Evolutionary conservation across 30 jellyfish, hydroid and myxozoan species (phyloP).

Genomic region (Aurelia aurita): DNA sequence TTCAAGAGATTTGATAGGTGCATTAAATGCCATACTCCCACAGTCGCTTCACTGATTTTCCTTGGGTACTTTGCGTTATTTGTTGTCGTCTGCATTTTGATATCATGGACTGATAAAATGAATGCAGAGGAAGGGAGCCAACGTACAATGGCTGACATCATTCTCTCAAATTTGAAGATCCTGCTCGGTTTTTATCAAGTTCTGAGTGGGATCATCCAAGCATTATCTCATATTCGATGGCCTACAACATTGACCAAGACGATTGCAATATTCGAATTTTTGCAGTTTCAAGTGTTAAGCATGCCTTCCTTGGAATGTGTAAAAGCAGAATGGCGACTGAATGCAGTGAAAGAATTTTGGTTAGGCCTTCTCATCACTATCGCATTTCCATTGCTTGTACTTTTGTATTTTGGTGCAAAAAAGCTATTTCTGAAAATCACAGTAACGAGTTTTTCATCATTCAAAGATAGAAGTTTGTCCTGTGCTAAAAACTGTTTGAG

Average conservation of each 20-base stretch:
- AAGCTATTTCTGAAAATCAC: background rate
- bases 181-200: constrained; percentile 60
- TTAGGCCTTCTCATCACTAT: constrained; percentile 23
- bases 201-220: constrained; percentile 7
- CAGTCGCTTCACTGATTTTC: too few relatives aligned
- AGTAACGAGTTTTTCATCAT: background rate
- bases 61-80: constrained; percentile 2
- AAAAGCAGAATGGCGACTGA: constrained; percentile 34
- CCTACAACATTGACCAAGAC: constrained; percentile 23
- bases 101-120: constrained; percentile 19
- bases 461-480: background rate
- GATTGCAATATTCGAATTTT: constrained; percentile 3
- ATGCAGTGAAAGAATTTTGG: constrained; percentile 42
- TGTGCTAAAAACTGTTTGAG: constrained; percentile 16
- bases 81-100: constrained; percentile 16
- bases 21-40: too few relatives aligned
- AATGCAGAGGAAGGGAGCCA: background rate
- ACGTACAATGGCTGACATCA: constrained; percentile 60
- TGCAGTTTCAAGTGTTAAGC: constrained; percentile 5
- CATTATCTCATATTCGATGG: constrained; percentile 20
- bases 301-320: constrained; percentile 34
- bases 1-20: background rate
- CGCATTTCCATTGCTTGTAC: constrained; percentile 19
- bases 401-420: background rate
- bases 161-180: constrained; percentile 44